These are phyloP conservation scores for Podilymbus podiceps DNA, from an alignment of 2,113 vertebrate genomes.

Conservation along the genomic window DNA sequence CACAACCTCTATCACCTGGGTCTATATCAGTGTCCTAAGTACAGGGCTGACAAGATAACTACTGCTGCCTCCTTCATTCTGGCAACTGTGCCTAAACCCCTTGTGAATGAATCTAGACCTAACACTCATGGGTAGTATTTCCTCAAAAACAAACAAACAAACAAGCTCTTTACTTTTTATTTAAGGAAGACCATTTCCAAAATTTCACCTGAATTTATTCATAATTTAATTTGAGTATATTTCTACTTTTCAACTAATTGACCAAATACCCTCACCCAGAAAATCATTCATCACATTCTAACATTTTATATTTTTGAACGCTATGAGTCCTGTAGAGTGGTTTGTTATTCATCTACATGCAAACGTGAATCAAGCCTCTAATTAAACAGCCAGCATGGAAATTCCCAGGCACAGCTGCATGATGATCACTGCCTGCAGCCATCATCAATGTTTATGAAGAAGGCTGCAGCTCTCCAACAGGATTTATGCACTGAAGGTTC, in stretches of 20 bases:
- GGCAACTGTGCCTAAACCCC: neutral
- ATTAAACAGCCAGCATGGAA: neutral
- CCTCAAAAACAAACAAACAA: neutral
- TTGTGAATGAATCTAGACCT: neutral
- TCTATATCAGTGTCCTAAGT: neutral
- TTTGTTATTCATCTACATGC: neutral
- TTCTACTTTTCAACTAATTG: neutral
- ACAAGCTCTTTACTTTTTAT: neutral
- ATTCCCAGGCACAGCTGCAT: neutral
- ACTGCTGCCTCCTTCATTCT: neutral
- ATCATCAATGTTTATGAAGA: accelerated
- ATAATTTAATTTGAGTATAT: neutral
- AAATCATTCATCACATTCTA: neutral
- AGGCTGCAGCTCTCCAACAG: neutral
- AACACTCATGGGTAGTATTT: neutral
- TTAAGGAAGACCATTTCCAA: neutral
- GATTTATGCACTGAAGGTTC: neutral
- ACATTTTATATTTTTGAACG: neutral
- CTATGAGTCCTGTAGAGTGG: neutral
- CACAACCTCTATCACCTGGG: neutral
- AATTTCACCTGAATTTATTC: neutral
- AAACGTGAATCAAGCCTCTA: neutral
- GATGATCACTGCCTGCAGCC: neutral
- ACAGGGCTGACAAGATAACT: neutral
- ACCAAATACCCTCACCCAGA: neutral